These are phyloP conservation scores for Eurystomus glaucurus DNA, from an alignment of 2,797 vertebrate species.

Conservation along the genomic window DNA sequence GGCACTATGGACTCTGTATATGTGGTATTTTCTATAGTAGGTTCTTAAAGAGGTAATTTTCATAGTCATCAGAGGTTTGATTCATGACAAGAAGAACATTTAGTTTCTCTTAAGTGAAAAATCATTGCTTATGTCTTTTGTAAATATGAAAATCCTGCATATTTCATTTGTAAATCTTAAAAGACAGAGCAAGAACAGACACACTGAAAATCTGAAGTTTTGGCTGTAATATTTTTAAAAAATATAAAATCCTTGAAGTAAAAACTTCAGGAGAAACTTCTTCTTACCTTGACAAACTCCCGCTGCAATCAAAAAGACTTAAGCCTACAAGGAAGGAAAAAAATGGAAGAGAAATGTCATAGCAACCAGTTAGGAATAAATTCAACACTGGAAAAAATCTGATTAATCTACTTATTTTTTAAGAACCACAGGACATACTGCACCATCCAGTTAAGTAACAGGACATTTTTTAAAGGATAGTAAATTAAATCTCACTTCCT, in stretches of 20 bases:
- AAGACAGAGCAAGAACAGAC: neutral
- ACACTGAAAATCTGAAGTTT: constrained; percentile 27
- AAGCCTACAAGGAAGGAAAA: constrained; percentile 38
- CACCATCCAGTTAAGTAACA: constrained; percentile 21
- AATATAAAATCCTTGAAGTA: constrained; percentile 32
- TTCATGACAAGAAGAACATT: neutral
- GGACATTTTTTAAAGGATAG: constrained; percentile 5
- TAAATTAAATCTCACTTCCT: neutral
- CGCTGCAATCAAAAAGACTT: constrained; percentile 67
- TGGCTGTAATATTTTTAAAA: constrained; percentile 7
- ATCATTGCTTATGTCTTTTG: neutral
- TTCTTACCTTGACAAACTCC: constrained; percentile 65
- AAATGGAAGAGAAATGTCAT: constrained; percentile 73
- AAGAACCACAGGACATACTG: constrained; percentile 47
- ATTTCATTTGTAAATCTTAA: neutral
- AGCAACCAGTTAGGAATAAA: constrained; percentile 78
- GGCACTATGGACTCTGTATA: neutral
- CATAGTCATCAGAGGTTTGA: neutral
- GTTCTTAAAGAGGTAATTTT: neutral
- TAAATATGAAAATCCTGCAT: neutral
- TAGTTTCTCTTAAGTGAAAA: neutral
- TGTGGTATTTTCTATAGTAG: neutral
- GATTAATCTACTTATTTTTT: constrained; percentile 67
- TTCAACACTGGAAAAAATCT: constrained; percentile 64
- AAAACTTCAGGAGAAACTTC: neutral